Evolutionary conservation across 1,140 invertebrate species (phyloP), one percentile per base, ranked within the genome.

Genomic region (Ostrea denselamellosa): DNA sequence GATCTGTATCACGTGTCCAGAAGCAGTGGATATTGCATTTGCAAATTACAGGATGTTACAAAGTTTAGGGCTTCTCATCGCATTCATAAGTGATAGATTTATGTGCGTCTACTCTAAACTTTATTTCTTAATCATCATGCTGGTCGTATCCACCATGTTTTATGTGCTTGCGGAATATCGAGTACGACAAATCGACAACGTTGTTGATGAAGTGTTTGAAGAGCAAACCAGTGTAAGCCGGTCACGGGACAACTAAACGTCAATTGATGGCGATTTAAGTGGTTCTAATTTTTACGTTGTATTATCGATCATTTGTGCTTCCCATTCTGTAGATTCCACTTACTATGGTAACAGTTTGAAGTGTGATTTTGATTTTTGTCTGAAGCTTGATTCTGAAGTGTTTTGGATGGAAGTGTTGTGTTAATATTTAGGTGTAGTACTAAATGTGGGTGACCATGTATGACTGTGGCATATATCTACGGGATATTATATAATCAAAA

Each of bases 31-130:
- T 94, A 97, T 98, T 0, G 98, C 98, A 0, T 99, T 99, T 96
- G 98, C 98, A 88, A 99, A 99, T 95, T 99, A 98, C 95, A 96
- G 98, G 71, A 96, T 99, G 22, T 98, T 98, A 97, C 98, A 99
- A 95, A 98, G 97, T 62, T 96, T 97, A 28, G 98, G 98, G 0
- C 98, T 99, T 91, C 97, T 99, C 0, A 96, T 99, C 10, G 98
- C 98, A 8, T 99, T 98, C 92, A 97, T 97, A 0, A 88, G 91
- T 28, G 93, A 93, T 87, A 98, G 97, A 4, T 97, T 97, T 90
- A 95, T 98, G 5, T 98, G 98, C 95, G 97, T 98, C 22, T 95
- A 97, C 9, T 97, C 97, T 96, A 99, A 98, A 95, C 96, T 99
- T 5, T 98, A 98, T 94, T 97, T 98, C 4, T 96, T 98, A 95